phyloP scores from a whole-genome alignment of 2,113 vertebrate species.

The Oxyruncus cristatus region DNA sequence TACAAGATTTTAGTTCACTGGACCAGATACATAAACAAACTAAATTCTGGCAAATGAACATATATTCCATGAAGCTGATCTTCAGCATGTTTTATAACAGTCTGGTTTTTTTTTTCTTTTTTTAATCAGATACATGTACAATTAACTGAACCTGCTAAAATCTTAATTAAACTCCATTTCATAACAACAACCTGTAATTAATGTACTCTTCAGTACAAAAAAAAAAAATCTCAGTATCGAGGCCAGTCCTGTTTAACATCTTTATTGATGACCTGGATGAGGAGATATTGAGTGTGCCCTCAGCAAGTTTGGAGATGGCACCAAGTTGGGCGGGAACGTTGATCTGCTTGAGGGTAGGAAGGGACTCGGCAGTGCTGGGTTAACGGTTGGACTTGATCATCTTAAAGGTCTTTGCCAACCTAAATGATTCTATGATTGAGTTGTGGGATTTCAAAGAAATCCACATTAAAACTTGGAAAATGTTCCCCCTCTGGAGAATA shows the following conservation, averaged over 20 bases:
- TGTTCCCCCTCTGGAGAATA: neutral
- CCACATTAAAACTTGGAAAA: neutral
- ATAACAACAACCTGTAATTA: neutral
- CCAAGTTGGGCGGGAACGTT: neutral
- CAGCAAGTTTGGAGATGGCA: neutral
- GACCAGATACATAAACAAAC: neutral
- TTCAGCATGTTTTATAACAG: neutral
- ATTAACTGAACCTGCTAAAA: neutral
- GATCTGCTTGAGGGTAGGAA: neutral
- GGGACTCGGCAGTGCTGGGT: accelerated
- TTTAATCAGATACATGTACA: neutral
- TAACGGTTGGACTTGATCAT: neutral
- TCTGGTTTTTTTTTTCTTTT: neutral
- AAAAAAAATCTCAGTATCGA: neutral
- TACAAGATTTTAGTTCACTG: neutral
- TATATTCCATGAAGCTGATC: neutral
- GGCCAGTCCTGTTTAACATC: neutral
- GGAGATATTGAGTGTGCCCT: too few species aligned
- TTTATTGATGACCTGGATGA: too few species aligned
- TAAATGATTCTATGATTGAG: neutral
- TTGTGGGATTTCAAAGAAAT: constrained; percentile 6
- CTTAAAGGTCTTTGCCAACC: neutral
- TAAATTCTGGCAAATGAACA: neutral
- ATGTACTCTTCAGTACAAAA: neutral
- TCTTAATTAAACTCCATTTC: neutral